These are phyloP conservation scores for Glaucidium brasilianum DNA, from an alignment of 2,113 vertebrate species.

Conservation along the genomic window DNA sequence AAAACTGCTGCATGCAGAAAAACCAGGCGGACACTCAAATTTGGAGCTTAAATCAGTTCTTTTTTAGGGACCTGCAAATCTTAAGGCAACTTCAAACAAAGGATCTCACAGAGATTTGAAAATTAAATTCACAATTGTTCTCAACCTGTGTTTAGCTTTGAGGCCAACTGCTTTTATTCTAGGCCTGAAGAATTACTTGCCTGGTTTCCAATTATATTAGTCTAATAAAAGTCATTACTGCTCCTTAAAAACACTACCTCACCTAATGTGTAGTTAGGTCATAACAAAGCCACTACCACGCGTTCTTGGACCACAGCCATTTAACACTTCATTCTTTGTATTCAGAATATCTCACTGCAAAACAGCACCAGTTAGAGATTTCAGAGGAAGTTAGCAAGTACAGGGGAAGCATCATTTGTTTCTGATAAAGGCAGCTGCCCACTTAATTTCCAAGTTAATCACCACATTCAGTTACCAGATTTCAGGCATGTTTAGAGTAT, in stretches of 20 bases:
- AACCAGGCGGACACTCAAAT: background rate
- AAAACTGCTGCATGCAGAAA: background rate
- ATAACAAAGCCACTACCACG: background rate
- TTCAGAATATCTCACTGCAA: background rate
- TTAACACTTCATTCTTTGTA: background rate
- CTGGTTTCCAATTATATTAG: background rate
- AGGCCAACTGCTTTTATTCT: background rate
- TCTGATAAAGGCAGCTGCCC: conserved; percentile 40
- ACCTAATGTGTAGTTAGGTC: background rate
- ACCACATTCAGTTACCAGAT: conserved; percentile 26
- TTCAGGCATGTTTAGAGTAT: conserved; percentile 22
- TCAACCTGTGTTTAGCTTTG: background rate
- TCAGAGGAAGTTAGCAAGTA: background rate
- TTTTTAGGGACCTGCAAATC: background rate
- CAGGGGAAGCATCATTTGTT: background rate
- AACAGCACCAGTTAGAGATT: conserved; percentile 24
- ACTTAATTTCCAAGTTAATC: conserved; percentile 34
- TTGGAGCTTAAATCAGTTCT: background rate
- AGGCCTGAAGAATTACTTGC: background rate
- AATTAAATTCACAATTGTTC: conserved; percentile 7
- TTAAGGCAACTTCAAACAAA: background rate
- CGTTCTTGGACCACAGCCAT: background rate
- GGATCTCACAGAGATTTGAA: background rate
- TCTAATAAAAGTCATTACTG: background rate
- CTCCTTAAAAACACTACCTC: background rate